phyloP scores from a whole-genome alignment of 1,140 invertebrate species.

The Listronotus bonariensis region DNA sequence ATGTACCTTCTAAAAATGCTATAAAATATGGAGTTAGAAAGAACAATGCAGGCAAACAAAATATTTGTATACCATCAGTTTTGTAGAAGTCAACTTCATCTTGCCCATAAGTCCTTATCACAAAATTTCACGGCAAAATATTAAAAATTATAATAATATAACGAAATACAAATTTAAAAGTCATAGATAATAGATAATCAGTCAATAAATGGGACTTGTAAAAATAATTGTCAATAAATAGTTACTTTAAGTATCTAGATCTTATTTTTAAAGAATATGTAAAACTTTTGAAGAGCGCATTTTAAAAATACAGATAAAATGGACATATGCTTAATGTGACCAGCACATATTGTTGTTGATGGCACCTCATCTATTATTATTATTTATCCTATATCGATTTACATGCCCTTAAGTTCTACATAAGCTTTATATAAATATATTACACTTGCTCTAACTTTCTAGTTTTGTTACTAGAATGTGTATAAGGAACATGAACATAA shows the following conservation, averaged over 20 bases:
- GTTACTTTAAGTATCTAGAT: constrained; percentile 8
- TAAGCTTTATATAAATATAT: constrained; percentile 5
- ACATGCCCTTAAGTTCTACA: constrained; percentile 3
- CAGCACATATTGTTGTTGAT: not conserved
- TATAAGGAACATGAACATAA: constrained; percentile 12
- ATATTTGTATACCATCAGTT: no score
- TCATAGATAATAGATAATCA: no score
- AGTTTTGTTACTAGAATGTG: constrained; percentile 4
- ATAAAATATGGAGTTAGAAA: no score
- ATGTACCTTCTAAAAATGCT: no score
- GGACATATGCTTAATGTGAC: not conserved
- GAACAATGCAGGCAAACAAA: no score
- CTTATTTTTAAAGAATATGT: constrained; percentile 9
- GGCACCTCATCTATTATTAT: not conserved
- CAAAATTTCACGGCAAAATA: no score
- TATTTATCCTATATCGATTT: no score
- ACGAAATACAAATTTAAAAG: no score
- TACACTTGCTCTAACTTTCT: constrained; percentile 1
- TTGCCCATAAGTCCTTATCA: no score
- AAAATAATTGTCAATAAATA: constrained; percentile 3
- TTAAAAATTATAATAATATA: no score
- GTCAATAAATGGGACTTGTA: no score
- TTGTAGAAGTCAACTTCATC: no score
- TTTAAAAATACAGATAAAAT: not conserved
- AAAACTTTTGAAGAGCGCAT: constrained; percentile 1